Percentiles rank a stretch among this genome's conserved stretches.
These are phyloP conservation scores for Sycophaga agraensis DNA, from an alignment of 1,140 invertebrate genomes.

Conservation along the genomic window DNA sequence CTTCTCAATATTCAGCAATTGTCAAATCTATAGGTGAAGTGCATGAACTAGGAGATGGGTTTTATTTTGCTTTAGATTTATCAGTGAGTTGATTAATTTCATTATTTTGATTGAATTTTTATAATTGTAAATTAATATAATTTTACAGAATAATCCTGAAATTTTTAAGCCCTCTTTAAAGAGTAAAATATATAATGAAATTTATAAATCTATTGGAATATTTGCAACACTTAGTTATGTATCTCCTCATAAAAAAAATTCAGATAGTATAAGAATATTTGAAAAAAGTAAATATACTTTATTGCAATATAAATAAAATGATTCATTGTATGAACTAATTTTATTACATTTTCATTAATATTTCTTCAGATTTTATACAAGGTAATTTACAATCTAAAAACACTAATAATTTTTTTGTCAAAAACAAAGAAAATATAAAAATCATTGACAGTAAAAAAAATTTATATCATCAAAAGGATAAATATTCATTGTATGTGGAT, in stretches of 20 bases:
- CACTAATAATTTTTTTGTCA: constrained; percentile 23
- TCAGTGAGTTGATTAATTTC: constrained; percentile 54
- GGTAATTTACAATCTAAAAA: constrained; percentile 18
- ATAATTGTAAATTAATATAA: constrained; percentile 16
- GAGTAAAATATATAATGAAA: constrained; percentile 34
- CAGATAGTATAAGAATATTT: no score
- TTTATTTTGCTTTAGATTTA: constrained; percentile 62
- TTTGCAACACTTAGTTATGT: constrained; percentile 41
- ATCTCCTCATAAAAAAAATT: constrained; percentile 35
- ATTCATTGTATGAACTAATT: background rate
- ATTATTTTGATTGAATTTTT: background rate
- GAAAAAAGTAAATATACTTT: constrained; percentile 40
- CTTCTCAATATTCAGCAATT: constrained; percentile 39
- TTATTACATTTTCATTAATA: constrained; percentile 19
- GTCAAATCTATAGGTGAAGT: constrained; percentile 61
- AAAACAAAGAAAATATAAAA: constrained; percentile 6
- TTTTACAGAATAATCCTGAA: constrained; percentile 35
- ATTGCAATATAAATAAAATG: background rate
- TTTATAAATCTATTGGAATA: constrained; percentile 32
- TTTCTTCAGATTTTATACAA: constrained; percentile 31
- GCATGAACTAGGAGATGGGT: constrained; percentile 55
- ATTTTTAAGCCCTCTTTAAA: constrained; percentile 28
- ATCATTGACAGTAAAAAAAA: constrained; percentile 4
- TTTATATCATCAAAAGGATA: background rate
- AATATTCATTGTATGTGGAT: background rate